These are phyloP conservation scores for Tridacna crocea DNA, from an alignment of 2,888 invertebrate genomes.

Conservation along the genomic window DNA sequence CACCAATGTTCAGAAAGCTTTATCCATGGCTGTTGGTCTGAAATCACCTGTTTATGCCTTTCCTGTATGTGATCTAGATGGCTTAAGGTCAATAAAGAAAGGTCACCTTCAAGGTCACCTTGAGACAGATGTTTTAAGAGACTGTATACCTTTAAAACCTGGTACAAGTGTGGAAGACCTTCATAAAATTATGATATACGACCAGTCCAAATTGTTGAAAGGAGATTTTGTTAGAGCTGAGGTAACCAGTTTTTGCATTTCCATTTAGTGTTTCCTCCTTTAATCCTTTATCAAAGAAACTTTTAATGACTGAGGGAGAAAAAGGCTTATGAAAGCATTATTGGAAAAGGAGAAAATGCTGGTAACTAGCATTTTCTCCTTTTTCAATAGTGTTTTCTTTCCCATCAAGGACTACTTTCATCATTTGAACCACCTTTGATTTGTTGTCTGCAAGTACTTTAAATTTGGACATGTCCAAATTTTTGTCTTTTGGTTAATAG, in stretches of 20 bases:
- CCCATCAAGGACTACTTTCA: too few relatives aligned
- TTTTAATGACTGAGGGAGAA: too few relatives aligned
- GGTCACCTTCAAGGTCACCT: constrained; percentile 49
- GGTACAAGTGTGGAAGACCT: constrained; percentile 68
- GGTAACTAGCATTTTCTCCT: too few relatives aligned
- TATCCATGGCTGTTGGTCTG: constrained; percentile 65
- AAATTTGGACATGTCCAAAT: too few relatives aligned
- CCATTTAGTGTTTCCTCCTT: not conserved
- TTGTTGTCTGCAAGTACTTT: too few relatives aligned
- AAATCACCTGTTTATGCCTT: constrained; percentile 65
- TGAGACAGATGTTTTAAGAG: constrained; percentile 51
- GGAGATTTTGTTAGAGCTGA: constrained; percentile 75
- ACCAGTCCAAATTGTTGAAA: constrained; percentile 63
- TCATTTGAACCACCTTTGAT: too few relatives aligned
- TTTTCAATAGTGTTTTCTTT: too few relatives aligned
- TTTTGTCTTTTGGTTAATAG: too few relatives aligned
- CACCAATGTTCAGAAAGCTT: constrained; percentile 71
- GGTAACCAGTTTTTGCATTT: constrained; percentile 50
- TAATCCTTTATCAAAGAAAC: too few relatives aligned
- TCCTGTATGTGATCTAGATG: constrained; percentile 69
- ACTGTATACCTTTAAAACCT: constrained; percentile 70
- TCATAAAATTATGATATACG: constrained; percentile 61
- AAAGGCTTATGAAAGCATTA: too few relatives aligned
- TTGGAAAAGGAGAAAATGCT: too few relatives aligned
- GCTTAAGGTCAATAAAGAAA: constrained; percentile 61